phyloP scores from a whole-genome alignment of 2,113 vertebrate species.

The Cheirogaleus medius region DNA sequence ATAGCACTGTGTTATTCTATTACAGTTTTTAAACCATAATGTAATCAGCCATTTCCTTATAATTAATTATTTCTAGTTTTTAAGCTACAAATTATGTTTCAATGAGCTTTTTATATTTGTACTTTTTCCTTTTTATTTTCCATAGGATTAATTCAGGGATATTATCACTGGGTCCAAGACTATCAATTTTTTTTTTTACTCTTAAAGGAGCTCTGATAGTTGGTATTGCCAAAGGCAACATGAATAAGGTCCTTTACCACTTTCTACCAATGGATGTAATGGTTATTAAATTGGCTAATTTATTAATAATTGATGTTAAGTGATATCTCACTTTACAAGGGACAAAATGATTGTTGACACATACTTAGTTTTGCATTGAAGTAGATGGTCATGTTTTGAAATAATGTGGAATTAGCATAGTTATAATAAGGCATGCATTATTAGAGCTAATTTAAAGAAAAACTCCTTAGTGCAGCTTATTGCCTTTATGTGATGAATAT shows the following conservation, averaged over 20 bases:
- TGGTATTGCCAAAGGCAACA: neutral
- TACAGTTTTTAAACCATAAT: neutral
- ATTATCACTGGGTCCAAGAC: neutral
- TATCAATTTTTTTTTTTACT: neutral
- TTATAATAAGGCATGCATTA: neutral
- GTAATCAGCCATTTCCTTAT: neutral
- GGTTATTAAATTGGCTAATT: neutral
- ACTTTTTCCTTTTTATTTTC: neutral
- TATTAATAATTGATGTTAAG: neutral
- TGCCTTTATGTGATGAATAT: neutral
- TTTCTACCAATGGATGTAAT: neutral
- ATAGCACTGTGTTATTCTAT: neutral
- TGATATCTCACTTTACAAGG: neutral
- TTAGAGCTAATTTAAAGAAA: conserved; percentile 20
- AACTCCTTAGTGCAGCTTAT: neutral
- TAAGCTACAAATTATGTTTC: neutral
- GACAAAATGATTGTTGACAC: neutral
- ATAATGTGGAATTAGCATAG: neutral
- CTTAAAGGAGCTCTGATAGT: neutral
- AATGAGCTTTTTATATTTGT: neutral
- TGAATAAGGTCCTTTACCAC: neutral
- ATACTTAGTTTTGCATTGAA: neutral
- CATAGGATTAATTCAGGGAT: neutral
- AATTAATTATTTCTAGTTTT: conserved; percentile 3
- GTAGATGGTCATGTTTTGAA: neutral